phyloP scores from a whole-genome alignment of 2,113 vertebrate species.

The Microcebus ravelobensis region DNA sequence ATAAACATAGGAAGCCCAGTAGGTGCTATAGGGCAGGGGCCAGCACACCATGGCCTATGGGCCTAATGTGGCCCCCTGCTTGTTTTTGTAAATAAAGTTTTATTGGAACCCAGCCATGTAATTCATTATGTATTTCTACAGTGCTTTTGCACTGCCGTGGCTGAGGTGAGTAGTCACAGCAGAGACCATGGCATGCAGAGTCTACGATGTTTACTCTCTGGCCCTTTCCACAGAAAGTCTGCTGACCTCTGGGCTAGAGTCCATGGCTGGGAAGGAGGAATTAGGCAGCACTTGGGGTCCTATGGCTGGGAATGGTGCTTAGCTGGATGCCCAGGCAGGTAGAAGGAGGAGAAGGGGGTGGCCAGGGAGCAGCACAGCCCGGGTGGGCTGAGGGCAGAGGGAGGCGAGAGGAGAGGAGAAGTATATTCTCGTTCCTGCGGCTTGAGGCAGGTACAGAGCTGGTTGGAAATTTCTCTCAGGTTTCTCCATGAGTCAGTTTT shows the following conservation, averaged over 20 bases:
- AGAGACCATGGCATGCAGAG: rapidly evolving
- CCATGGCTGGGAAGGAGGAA: rapidly evolving
- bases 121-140: not conserved
- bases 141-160: rapidly evolving
- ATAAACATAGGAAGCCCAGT: rapidly evolving
- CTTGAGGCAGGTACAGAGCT: rapidly evolving
- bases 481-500: not conserved
- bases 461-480: not conserved
- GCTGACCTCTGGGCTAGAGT: not conserved
- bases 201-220: not conserved
- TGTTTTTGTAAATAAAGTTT: not conserved
- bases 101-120: not conserved
- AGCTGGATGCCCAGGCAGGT: rapidly evolving
- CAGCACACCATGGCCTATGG: not conserved
- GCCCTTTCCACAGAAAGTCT: not conserved
- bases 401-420: rapidly evolving
- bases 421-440: not conserved
- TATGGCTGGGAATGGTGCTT: not conserved
- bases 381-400: not conserved
- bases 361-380: rapidly evolving
- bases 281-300: rapidly evolving
- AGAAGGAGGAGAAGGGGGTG: not conserved
- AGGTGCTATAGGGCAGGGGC: too few species aligned
- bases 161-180: too few species aligned
- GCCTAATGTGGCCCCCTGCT: not conserved